phyloP scores from a whole-genome alignment of 2,113 vertebrate species.

The Malurus elegans region DNA sequence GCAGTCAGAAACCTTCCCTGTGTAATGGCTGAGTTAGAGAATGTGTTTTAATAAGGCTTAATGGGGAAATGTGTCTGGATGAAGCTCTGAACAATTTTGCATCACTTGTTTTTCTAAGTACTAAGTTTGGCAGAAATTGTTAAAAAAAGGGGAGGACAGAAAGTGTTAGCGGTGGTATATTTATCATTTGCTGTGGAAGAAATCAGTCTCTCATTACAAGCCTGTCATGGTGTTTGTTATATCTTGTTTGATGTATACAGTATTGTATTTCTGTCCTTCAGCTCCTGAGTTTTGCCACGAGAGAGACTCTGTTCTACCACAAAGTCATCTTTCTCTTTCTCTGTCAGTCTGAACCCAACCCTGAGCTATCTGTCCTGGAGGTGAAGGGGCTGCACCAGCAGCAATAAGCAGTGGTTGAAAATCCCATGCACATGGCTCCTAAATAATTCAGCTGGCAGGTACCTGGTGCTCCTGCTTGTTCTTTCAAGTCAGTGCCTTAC shows the following conservation, averaged over 20 bases:
- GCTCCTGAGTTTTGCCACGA: background rate
- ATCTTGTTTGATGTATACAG: background rate
- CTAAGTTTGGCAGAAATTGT: background rate
- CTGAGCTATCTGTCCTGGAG: background rate
- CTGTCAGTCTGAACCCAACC: background rate
- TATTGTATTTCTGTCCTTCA: background rate
- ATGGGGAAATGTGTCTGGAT: background rate
- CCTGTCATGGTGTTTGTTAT: background rate
- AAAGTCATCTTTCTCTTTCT: background rate
- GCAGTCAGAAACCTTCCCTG: background rate
- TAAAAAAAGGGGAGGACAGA: rapidly evolving
- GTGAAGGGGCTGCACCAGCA: background rate
- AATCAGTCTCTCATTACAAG: background rate
- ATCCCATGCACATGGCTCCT: background rate
- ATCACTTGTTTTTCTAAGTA: background rate
- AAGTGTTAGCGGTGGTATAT: background rate
- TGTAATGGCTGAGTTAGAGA: background rate
- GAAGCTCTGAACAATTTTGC: background rate
- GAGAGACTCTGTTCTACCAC: background rate
- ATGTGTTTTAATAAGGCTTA: background rate
- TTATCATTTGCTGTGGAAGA: background rate
- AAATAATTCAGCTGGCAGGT: background rate
- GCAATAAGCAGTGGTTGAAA: background rate
- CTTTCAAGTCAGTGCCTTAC: background rate
- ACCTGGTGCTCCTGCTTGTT: background rate